Base-by-base conservation (phyloP, 23 tunicate genomes). In the Styela plicata region DNA sequence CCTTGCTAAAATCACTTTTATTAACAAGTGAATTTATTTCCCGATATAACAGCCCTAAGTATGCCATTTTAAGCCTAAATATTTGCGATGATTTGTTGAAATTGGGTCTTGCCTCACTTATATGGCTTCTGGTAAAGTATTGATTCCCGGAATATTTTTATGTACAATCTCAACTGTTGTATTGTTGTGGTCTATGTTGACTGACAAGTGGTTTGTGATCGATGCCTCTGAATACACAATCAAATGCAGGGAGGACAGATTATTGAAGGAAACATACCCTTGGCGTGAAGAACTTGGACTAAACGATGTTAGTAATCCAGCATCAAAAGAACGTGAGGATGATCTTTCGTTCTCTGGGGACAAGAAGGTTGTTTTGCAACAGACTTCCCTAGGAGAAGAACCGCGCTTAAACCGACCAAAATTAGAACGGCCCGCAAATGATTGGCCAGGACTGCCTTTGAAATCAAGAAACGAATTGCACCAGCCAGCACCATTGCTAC, bases 201-300 rank as follows among this genome's bases (percentile, higher is more conserved):
- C 81, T 0, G 81, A 76, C 26, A 1, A 76, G 10, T 76, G 81
- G 81, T 76, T 36, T 29, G 31, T 76, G 18, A n/a, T 76, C 27
- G 81, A 76, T 29, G 81, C 81, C 21, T 76, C 81, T 70, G 64
- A 36, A 76, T 76, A 76, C 24, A 25, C 5, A 3, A 27, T 28
- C 5, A 22, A 71, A 71, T 71, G 77, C 17, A 33, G 36, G 77
- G 34, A 71, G 34, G 36, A 71, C 34, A 27, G 16, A 30, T 26
- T 19, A 3, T 34, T 71, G 24, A 13, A 71, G 37, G 36, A 71
- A 32, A 31, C 34, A 17, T 71, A 71, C 17, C 77, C 77, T 19
- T 31, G 37, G 37, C 34, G 5, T 3, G 37, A 5, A 2, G 37
- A 71, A 32, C 37, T 34, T 33, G 13, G 5, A 2, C 17, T 34